Evolutionary conservation across 2,888 invertebrate genomes (phyloP).

Genomic region (Endomychus coccineus): DNA sequence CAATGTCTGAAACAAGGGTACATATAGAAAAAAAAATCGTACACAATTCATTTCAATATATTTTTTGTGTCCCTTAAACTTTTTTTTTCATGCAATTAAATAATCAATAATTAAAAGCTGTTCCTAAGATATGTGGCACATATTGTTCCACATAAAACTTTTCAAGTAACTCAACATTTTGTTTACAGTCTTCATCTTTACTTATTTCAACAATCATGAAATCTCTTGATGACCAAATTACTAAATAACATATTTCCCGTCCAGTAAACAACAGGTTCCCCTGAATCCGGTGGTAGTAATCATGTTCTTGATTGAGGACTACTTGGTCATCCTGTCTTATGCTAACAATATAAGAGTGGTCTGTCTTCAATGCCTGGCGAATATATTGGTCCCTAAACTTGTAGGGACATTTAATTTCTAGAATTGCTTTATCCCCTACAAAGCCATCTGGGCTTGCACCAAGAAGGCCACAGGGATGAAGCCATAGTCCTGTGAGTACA

Average conservation of each 20-base stretch:
- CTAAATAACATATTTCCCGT: background rate
- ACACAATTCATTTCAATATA: too few species aligned
- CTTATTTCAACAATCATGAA: too few species aligned
- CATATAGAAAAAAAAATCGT: too few species aligned
- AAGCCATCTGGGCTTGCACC: slow-evolving; percentile 17
- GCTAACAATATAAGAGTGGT: background rate
- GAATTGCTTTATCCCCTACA: slow-evolving; percentile 9
- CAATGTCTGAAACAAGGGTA: too few species aligned
- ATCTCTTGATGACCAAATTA: background rate
- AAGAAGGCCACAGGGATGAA: slow-evolving; percentile 12
- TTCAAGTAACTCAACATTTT: too few species aligned
- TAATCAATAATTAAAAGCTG: too few species aligned
- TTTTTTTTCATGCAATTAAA: too few species aligned
- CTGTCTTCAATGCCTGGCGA: background rate
- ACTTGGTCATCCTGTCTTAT: background rate
- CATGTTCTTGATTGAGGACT: background rate
- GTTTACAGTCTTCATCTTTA: too few species aligned
- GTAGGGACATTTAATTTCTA: slow-evolving; percentile 11
- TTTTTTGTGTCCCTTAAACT: too few species aligned
- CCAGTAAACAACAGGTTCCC: background rate
- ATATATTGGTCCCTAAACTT: slow-evolving; percentile 3
- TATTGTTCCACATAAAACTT: too few species aligned
- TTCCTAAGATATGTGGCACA: too few species aligned
- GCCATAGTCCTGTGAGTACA: slow-evolving; percentile 16
- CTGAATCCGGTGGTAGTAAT: background rate